These are phyloP conservation scores for Bergia sp. DNA, from an alignment of 92 coral and sea anemone genomes.

Conservation along the genomic window DNA sequence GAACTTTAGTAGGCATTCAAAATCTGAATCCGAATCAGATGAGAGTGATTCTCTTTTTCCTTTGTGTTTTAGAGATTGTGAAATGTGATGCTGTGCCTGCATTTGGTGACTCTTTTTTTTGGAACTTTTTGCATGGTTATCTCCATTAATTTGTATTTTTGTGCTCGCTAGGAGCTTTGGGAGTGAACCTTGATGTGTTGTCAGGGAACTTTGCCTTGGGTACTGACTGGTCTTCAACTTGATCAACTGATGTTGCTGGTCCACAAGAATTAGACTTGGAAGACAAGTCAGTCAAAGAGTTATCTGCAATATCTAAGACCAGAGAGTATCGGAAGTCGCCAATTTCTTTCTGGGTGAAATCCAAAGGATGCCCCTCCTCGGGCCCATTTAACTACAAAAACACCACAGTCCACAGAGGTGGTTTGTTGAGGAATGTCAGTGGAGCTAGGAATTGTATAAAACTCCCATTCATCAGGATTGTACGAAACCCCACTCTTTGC, in stretches of 20 bases:
- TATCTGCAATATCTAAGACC: too few species aligned
- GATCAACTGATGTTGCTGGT: neutral
- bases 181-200: neutral
- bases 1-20: constrained; percentile 15
- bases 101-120: neutral
- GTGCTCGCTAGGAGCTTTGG: neutral
- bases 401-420: too few species aligned
- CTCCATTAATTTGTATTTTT: neutral
- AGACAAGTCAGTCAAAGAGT: too few species aligned
- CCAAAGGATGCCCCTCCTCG: too few species aligned
- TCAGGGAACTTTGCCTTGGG: neutral
- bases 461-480: too few species aligned
- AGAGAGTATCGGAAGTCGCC: too few species aligned
- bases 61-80: too few species aligned
- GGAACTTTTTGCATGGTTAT: neutral
- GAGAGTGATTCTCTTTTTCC: neutral
- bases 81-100: neutral
- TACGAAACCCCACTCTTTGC: neutral
- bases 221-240: neutral
- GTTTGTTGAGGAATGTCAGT: too few species aligned
- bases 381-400: too few species aligned
- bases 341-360: too few species aligned
- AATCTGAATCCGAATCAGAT: constrained; percentile 6
- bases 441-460: too few species aligned
- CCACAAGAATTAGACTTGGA: neutral